A percentile compares a stretch with the other conserved stretches of the same genome.
Conservation (phyloP, 2,113 vertebrate genomes). For the Riparia riparia region DNA sequence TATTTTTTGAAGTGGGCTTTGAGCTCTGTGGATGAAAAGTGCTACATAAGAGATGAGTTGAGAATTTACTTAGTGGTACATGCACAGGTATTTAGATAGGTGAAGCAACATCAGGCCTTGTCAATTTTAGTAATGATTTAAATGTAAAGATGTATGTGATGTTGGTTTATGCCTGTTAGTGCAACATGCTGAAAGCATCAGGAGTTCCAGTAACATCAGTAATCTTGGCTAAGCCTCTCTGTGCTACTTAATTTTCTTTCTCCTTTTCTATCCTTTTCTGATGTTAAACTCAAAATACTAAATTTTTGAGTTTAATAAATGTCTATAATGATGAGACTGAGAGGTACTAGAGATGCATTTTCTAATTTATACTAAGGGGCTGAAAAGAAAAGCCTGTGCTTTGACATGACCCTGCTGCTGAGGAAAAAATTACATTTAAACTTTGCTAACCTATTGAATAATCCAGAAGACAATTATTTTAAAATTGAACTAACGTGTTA, state of each 20-base stretch:
- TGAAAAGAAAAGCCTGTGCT: neutral
- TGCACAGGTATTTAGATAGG: neutral
- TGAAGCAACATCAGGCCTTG: neutral
- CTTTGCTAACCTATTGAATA: neutral
- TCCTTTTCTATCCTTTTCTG: neutral
- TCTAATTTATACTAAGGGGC: neutral
- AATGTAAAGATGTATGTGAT: neutral
- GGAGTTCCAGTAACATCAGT: neutral
- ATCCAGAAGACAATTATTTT: neutral
- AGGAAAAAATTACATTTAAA: neutral
- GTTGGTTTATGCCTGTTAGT: neutral
- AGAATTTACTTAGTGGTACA: neutral
- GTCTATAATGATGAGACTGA: neutral
- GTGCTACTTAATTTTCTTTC: neutral
- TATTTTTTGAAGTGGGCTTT: neutral
- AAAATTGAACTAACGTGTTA: neutral
- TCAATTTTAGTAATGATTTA: neutral
- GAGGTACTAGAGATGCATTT: neutral
- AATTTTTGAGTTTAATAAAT: neutral
- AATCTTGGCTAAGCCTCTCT: neutral
- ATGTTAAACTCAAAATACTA: neutral
- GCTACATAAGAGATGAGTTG: neutral
- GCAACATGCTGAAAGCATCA: neutral
- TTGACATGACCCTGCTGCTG: neutral
- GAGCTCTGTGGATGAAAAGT: neutral